Conservation (phyloP, 2,113 vertebrate genomes). For the Trichomycterus rosablanca region DNA sequence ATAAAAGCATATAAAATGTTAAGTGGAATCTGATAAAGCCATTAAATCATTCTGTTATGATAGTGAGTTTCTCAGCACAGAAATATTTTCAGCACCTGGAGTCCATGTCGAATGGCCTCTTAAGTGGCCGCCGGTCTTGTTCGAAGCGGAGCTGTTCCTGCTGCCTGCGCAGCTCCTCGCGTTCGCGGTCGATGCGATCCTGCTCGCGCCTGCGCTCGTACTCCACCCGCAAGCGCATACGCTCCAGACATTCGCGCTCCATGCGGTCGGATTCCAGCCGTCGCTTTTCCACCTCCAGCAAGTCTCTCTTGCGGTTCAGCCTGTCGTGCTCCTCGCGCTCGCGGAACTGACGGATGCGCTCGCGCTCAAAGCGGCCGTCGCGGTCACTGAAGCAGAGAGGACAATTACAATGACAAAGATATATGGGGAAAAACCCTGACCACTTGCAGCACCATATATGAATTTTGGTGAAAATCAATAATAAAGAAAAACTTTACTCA, state of each 20-base stretch:
- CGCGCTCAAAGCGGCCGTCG: slow-evolving; percentile 74
- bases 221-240: slow-evolving; percentile 85
- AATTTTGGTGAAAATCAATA: too few relatives aligned
- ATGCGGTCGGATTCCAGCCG: slow-evolving; percentile 83
- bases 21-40: too few relatives aligned
- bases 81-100: slow-evolving; percentile 73
- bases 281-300: slow-evolving; percentile 84
- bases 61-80: too few relatives aligned
- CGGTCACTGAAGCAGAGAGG: slow-evolving; percentile 67
- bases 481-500: too few relatives aligned
- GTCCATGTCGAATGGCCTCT: slow-evolving; percentile 81
- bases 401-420: neutral
- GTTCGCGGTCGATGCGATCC: slow-evolving; percentile 88
- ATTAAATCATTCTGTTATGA: too few relatives aligned
- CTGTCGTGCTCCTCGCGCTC: slow-evolving; percentile 83
- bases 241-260: slow-evolving; percentile 87
- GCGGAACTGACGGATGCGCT: slow-evolving; percentile 80
- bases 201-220: slow-evolving; percentile 87
- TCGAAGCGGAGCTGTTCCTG: slow-evolving; percentile 91
- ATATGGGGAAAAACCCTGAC: too few relatives aligned
- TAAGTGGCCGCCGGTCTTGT: slow-evolving; percentile 83
- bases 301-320: slow-evolving; percentile 77
- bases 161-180: slow-evolving; percentile 87
- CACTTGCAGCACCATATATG: too few relatives aligned
- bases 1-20: too few relatives aligned